Base-by-base conservation (phyloP, 2,113 vertebrate species). In the Chrysemys picta region DNA sequence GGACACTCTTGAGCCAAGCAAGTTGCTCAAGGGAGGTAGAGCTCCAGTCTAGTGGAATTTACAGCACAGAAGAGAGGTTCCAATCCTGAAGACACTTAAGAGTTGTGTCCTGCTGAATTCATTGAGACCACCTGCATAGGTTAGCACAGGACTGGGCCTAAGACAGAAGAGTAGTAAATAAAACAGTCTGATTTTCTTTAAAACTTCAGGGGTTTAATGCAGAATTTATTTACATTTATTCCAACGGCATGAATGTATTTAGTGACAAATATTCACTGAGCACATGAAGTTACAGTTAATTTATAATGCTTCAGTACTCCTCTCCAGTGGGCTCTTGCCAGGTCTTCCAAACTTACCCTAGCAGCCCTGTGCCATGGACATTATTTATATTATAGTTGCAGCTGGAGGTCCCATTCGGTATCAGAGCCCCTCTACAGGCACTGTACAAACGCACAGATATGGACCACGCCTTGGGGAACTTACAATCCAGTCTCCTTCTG, bases 351-450 rank as follows among this genome's bases (percentile, higher is more conserved):
- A 0, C 42, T 80, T 35, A 62, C 88, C 84, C 90, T 6, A 1
- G 47, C 3, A 13, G 24, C 53, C 38, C 9, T 5, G 81, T 22
- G 22, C 12, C 89, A 65, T 78, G 35, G 45, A 79, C 25, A 31
- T 1, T 35, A 65, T 0, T 3, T 1, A 1, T 0, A 1, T 5
- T 65, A 80, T 35, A 1, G 2, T 42, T 69, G 0, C 0, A 86
- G 52, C 90, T 52, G 50, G 24, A 80, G 80, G 29, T 76, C 79
- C 29, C 82, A 3, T 0, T 0, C 52, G 52, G 85, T 82, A 79
- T 42, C 25, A 6, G 57, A 56, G 38, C 47, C 79, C 25, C 47
- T 6, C 53, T 31, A 72, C 17, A 13, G 45, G 72, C 9, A 38
- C 35, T 21, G 35, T 69, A n/a, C 65, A 69, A n/a, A n/a, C 25